Percentiles rank a stretch among this genome's conserved stretches.
phyloP scores from a whole-genome alignment of 2,797 vertebrate genomes.

The Cynopterus sphinx region DNA sequence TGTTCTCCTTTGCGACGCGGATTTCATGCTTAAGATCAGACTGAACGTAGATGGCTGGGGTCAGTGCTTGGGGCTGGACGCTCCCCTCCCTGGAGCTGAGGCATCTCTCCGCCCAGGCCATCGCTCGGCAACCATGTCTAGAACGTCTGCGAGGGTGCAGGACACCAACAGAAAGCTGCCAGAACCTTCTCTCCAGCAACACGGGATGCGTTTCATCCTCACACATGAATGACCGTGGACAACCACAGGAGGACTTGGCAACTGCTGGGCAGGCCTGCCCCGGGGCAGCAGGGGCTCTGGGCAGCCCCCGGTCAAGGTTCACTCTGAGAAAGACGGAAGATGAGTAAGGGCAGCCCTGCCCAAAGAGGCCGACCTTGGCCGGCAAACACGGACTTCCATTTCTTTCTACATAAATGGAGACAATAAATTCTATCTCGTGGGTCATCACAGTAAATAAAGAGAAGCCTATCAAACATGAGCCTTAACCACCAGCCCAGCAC shows the following conservation, averaged over 20 bases:
- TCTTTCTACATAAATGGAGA: not conserved
- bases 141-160: too few relatives aligned
- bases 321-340: not conserved
- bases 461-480: not conserved
- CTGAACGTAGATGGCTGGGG: not conserved
- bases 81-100: not conserved
- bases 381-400: not conserved
- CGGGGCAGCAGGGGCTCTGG: not conserved
- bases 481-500: not conserved
- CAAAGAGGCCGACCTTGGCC: accelerated
- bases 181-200: not conserved
- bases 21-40: not conserved
- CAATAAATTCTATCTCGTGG: not conserved
- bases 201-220: not conserved
- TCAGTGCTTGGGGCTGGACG: not conserved
- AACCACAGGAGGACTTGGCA: not conserved
- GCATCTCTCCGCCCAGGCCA: not conserved
- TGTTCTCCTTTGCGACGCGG: not conserved
- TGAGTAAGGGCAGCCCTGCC: not conserved
- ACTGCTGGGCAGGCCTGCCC: not conserved
- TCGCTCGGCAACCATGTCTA: accelerated
- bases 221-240: not conserved
- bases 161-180: not conserved
- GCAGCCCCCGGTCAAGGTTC: not conserved
- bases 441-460: not conserved